These are phyloP conservation scores for Scyliorhinus canicula DNA, from an alignment of 2,797 vertebrate species.

Conservation along the genomic window DNA sequence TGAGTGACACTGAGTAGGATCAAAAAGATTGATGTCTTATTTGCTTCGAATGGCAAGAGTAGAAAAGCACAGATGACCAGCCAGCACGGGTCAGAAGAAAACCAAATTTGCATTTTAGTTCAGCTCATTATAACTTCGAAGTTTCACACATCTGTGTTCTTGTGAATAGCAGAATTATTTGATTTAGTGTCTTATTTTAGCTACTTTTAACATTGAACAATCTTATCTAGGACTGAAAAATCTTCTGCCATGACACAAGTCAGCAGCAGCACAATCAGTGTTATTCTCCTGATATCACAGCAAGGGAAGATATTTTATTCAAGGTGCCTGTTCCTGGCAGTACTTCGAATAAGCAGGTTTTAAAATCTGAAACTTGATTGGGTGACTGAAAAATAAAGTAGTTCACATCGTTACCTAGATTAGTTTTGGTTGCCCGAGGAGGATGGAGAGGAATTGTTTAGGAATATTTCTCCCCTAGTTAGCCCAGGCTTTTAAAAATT, in stretches of 20 bases:
- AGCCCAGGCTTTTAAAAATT: not conserved
- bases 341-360: not conserved
- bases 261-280: not conserved
- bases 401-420: too few relatives aligned
- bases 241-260: not conserved
- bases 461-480: not conserved
- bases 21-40: not conserved
- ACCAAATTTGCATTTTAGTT: not conserved
- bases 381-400: not conserved
- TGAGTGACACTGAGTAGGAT: not conserved
- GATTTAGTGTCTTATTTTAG: not conserved
- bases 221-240: not conserved
- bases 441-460: not conserved
- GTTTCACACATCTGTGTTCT: not conserved
- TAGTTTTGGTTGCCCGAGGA: not conserved
- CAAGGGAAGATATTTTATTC: too few relatives aligned
- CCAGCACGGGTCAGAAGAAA: not conserved
- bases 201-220: not conserved
- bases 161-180: not conserved
- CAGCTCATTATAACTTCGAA: not conserved
- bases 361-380: not conserved
- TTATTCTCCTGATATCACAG: not conserved
- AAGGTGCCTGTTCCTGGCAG: not conserved
- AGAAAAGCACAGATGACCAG: not conserved
- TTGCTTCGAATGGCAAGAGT: not conserved